phyloP scores from a whole-genome alignment of 1,140 invertebrate species.

The Euura saliciscinereae region DNA sequence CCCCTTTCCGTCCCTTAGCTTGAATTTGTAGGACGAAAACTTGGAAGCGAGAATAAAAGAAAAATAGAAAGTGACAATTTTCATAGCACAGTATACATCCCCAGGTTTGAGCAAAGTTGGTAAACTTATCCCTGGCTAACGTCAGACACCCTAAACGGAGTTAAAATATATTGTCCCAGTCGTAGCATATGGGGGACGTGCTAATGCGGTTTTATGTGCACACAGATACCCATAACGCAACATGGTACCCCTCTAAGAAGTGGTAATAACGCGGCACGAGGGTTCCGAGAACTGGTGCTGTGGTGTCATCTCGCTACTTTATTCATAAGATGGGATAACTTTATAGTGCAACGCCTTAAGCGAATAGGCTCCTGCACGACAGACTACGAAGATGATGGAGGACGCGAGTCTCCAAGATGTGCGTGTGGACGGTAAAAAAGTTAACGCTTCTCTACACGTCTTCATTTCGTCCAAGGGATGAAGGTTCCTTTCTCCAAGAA shows the following conservation, averaged over 20 bases:
- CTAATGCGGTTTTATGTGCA: constrained; percentile 54
- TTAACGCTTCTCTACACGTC: no score
- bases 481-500: no score
- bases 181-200: constrained; percentile 30
- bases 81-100: not conserved
- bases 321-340: constrained; percentile 7
- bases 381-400: not conserved
- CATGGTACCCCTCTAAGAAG: constrained; percentile 35
- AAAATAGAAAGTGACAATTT: not conserved
- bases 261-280: constrained; percentile 7
- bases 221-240: constrained; percentile 51
- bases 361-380: not conserved
- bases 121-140: constrained; percentile 2
- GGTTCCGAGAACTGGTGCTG: not conserved
- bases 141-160: not conserved
- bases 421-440: not conserved
- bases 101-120: not conserved
- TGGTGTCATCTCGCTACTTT: not conserved
- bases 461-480: no score
- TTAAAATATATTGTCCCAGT: constrained; percentile 5
- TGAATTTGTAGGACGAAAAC: no score
- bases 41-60: no score
- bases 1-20: no score
- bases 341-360: not conserved
- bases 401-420: not conserved